These are phyloP conservation scores for Malachius bipustulatus DNA, from an alignment of 2,888 invertebrate genomes.

Conservation along the genomic window DNA sequence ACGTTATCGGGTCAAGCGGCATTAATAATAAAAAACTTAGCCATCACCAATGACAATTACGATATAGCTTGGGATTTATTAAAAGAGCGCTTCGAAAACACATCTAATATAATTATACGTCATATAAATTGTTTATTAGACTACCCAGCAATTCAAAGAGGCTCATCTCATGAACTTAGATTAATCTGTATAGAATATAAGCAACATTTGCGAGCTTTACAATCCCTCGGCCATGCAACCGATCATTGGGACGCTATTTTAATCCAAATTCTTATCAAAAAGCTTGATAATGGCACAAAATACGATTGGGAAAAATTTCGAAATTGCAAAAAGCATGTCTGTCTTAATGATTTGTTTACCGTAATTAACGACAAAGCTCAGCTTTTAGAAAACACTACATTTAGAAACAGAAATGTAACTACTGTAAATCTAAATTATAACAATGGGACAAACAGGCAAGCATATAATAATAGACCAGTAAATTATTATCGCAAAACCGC, in stretches of 20 bases:
- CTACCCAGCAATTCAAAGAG: not conserved
- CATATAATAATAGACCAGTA: too few species aligned
- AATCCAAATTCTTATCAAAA: not conserved
- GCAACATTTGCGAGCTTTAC: not conserved
- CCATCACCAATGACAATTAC: not conserved
- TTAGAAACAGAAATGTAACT: too few species aligned
- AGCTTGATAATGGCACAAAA: not conserved
- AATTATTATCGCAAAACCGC: too few species aligned
- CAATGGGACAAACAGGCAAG: too few species aligned
- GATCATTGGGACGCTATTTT: not conserved
- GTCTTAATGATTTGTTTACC: too few species aligned
- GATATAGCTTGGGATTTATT: not conserved
- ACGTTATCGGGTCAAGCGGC: not conserved
- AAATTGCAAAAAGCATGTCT: not conserved
- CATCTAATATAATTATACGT: not conserved
- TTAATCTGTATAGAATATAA: not conserved
- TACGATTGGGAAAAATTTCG: not conserved
- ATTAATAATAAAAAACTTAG: not conserved
- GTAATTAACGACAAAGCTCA: too few species aligned
- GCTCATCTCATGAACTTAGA: not conserved
- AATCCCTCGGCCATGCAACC: not conserved
- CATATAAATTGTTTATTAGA: slow-evolving; percentile 4
- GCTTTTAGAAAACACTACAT: too few species aligned
- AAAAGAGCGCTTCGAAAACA: not conserved
- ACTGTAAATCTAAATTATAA: too few species aligned